Conservation (phyloP, 1,140 invertebrate species). For the Drosophila miranda region DNA sequence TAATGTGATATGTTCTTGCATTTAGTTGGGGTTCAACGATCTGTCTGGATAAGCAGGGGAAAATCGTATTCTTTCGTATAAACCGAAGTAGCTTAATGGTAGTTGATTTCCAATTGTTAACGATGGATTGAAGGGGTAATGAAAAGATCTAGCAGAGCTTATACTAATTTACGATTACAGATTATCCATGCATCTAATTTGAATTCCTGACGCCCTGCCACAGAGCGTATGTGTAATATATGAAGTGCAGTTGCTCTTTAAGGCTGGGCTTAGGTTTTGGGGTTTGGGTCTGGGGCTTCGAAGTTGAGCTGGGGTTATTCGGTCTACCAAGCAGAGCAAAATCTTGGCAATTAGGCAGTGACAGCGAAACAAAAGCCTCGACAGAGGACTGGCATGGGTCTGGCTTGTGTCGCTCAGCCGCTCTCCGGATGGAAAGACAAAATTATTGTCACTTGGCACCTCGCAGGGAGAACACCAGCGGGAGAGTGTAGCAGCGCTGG, state of each 20-base stretch:
- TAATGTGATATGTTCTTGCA: slow-evolving; percentile 16
- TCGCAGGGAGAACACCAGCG: slow-evolving; percentile 50
- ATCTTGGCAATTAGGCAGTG: slow-evolving; percentile 75
- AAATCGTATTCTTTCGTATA: background rate
- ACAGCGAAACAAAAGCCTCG: slow-evolving; percentile 63
- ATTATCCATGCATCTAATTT: slow-evolving; percentile 19
- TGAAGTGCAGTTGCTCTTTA: slow-evolving; percentile 35
- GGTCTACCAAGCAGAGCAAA: slow-evolving; percentile 50
- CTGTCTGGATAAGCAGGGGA: background rate
- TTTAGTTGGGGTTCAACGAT: slow-evolving; percentile 22
- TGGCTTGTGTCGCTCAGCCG: slow-evolving; percentile 7
- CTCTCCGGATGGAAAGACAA: slow-evolving; percentile 49
- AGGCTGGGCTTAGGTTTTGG: slow-evolving; percentile 1
- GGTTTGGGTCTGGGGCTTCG: slow-evolving; percentile 11
- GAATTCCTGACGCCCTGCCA: slow-evolving; percentile 42
- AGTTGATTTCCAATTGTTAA: slow-evolving; percentile 3
- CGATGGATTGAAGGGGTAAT: slow-evolving; percentile 12
- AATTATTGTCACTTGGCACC: slow-evolving; percentile 80
- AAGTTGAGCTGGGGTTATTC: slow-evolving; percentile 11
- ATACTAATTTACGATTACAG: slow-evolving; percentile 23
- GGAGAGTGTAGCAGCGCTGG: slow-evolving; percentile 5
- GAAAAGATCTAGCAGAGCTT: slow-evolving; percentile 1
- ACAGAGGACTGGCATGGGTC: slow-evolving; percentile 11
- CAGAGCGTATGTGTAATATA: slow-evolving; percentile 68
- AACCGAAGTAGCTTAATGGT: slow-evolving; percentile 21